Conservation (phyloP, 1,140 invertebrate genomes). For the Ceratitis capitata region DNA sequence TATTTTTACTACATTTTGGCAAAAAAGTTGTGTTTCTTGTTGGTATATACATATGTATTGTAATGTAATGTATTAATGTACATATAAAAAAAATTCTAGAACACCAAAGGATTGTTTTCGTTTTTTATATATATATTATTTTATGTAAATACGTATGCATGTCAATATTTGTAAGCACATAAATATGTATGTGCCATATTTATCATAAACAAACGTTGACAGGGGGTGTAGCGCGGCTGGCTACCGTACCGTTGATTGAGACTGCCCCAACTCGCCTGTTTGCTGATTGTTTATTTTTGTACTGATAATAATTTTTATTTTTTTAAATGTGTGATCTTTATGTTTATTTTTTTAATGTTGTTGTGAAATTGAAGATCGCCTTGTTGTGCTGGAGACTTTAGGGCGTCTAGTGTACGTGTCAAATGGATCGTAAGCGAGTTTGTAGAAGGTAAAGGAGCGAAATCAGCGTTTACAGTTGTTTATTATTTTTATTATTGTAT, state of each 20-base stretch:
- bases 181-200: no score
- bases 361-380: neutral
- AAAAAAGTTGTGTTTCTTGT: neutral
- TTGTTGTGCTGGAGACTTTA: slow-evolving; percentile 15
- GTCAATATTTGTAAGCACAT: neutral
- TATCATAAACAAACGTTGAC: neutral
- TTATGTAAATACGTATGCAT: neutral
- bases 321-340: no score
- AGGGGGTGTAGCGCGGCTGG: no score
- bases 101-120: neutral
- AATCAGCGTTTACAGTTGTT: neutral
- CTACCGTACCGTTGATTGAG: neutral
- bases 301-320: neutral
- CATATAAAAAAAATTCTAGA: no score
- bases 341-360: no score
- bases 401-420: slow-evolving; percentile 34
- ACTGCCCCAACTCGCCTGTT: neutral
- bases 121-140: neutral
- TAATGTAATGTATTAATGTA: no score
- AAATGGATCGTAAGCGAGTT: neutral
- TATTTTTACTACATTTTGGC: neutral
- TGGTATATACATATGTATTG: neutral
- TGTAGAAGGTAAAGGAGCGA: neutral
- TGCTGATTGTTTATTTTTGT: neutral
- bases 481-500: neutral